Base-by-base conservation (phyloP, 2,888 invertebrate species). In the Enchytraeus crypticus region DNA sequence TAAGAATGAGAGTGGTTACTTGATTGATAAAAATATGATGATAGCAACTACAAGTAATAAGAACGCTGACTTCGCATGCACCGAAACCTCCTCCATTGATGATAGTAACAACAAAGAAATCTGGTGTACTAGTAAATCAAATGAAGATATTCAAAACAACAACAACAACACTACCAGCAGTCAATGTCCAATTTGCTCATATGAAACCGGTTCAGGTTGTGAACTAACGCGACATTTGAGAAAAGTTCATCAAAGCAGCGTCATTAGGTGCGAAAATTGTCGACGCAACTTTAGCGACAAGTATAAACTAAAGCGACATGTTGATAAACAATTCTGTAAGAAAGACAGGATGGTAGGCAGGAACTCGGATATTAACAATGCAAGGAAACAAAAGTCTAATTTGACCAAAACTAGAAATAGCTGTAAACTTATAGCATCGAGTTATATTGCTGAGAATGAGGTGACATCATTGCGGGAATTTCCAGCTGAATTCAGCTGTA, bases 251-350 rank as follows among this genome's bases (percentile, higher is more conserved):
- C 59, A 60, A 30, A 27, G 61, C 29, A 64, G 49, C 21, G 53
- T 45, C 11, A 60, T 59, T 33, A 51, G 59, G 21, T 65, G 65
- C 29, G 5, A 26, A 26, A 21, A 43, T 8, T 65, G 65, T 51
- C 51, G 29, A n/a, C 29, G 29, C 23, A 47, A 63, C 2, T 65
- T 65, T 38, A 32, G 53, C 30, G 65, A 65, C 43, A 61, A 65
- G 30, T 65, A 65, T 58, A 65, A 65, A 34, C 63, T 63, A 29
- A 57, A 59, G 34, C 55, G 63, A 1, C 65, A 65, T 51, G 27
- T 53, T 18, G 34, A 38, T 33, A 56, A 33, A 18, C 14, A 30
- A 32, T 61, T 57, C 45, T n/a, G 33, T 11, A 57, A 57, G 57
- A 57, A 57, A 47, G n/a, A 29, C 2, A 29, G 46, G n/a, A 27